Conservation (phyloP, 2,113 vertebrate genomes). For the Cyphomyrus discorhynchus region DNA sequence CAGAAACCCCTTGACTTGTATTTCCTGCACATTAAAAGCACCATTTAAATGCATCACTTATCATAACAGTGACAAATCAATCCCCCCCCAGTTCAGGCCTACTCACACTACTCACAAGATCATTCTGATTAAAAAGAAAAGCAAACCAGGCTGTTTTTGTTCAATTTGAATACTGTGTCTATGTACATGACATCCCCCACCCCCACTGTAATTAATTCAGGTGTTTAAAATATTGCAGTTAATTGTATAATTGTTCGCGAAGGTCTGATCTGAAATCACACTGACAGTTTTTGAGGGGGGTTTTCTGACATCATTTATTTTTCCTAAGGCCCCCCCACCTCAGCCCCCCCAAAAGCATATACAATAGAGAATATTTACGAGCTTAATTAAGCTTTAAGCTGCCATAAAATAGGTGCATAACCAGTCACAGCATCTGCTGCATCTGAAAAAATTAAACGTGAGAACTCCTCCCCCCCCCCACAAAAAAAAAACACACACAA, state of each 20-base stretch:
- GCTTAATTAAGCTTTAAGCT: slow-evolving; percentile 23
- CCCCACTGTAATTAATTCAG: slow-evolving; percentile 10
- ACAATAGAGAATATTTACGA: not conserved
- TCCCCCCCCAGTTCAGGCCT: not conserved
- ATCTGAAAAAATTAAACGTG: not conserved
- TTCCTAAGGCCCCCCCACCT: not conserved
- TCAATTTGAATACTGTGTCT: not conserved
- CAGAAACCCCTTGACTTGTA: not conserved
- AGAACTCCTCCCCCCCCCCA: not conserved
- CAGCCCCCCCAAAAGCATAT: not conserved
- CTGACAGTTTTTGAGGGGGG: not conserved
- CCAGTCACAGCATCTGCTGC: slow-evolving; percentile 19
- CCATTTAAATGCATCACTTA: not conserved
- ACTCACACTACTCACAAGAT: not conserved
- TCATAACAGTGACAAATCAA: not conserved
- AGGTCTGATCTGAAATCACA: slow-evolving; percentile 13
- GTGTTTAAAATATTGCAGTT: slow-evolving; percentile 21
- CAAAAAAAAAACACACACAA: not conserved
- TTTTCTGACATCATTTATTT: not conserved
- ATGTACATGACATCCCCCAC: not conserved
- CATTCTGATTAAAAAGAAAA: not conserved
- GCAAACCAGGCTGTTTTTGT: not conserved
- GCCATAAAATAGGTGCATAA: not conserved
- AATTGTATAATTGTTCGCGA: slow-evolving; percentile 17
- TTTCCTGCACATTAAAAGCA: not conserved